Base-by-base conservation (phyloP, 2,797 vertebrate genomes). In the Danio kyathit region DNA sequence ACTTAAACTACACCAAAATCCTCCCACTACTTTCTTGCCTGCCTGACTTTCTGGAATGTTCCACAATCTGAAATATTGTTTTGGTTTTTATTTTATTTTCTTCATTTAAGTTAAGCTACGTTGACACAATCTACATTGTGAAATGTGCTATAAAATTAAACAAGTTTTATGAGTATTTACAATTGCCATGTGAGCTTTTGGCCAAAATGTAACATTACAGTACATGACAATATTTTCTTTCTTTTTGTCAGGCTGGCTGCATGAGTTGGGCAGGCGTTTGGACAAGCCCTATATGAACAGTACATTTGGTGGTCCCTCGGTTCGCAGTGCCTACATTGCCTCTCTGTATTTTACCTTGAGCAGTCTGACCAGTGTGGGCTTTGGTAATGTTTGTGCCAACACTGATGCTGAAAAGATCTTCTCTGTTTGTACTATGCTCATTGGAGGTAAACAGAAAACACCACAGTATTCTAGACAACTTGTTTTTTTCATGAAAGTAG, bases 271-370 rank as follows among this genome's bases (percentile, higher is more conserved):
- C 85, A 99, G 96, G 91, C 94, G 97, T 76, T 92, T 97, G 86
- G 97, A 99, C 88, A 94, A 91, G 21, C 97, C 97, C 9, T 99
- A 97, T 78, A 83, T 95, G 86, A 99, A 99, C 87, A 95, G 92
- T 91, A 98, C 97, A 0, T 57, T 92, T 81, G 97, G 98, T 83
- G 98, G 97, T 57, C 97, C 98, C 0, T 94, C 97, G 0, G 89
- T 97, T 64, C 95, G 94, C 80, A 99, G 97, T 74, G 95, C 97
- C 90, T 99, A 99, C 93, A 96, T 99, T 17, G 96, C 97, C 0
- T 97, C 98, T 1, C 96, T 99, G 80, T 99, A 99, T 93, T 99
- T 99, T 90, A 98, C 98, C 86, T 96, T 99, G 88, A 99, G 97
- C 95, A 99, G 97, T 91, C 94, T 99, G 89, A 99, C 98, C 91